phyloP scores from a whole-genome alignment of 2,113 vertebrate species.

The cattle (Bos taurus) region DNA sequence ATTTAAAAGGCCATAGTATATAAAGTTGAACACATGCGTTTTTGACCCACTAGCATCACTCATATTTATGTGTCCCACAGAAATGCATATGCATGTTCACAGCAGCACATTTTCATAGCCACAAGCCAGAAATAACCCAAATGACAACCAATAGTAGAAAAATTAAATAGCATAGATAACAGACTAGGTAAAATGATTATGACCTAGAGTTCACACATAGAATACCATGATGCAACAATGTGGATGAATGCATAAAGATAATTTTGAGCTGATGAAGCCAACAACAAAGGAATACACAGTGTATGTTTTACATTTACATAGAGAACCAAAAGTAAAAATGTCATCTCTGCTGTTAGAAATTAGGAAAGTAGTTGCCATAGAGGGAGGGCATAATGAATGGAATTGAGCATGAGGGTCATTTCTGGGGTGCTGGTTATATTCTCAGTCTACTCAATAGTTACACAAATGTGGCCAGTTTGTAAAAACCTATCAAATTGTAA shows the following conservation, averaged over 20 bases:
- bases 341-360: not conserved
- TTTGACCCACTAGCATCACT: not conserved
- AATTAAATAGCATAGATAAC: not conserved
- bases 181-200: not conserved
- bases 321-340: not conserved
- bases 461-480: not conserved
- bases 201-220: not conserved
- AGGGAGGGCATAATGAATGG: not conserved
- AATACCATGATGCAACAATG: not conserved
- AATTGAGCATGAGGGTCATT: not conserved
- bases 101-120: not conserved
- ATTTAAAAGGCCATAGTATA: not conserved
- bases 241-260: not conserved
- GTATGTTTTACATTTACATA: not conserved
- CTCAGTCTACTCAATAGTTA: not conserved
- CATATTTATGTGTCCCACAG: not conserved
- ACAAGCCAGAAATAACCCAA: not conserved
- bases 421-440: not conserved
- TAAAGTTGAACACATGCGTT: not conserved
- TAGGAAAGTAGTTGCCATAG: not conserved
- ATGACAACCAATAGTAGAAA: not conserved
- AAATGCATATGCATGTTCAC: not conserved
- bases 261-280: not conserved
- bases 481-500: not conserved
- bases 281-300: not conserved